phyloP scores from a whole-genome alignment of 2,113 vertebrate species.

The Forbesichthys agassizii region DNA sequence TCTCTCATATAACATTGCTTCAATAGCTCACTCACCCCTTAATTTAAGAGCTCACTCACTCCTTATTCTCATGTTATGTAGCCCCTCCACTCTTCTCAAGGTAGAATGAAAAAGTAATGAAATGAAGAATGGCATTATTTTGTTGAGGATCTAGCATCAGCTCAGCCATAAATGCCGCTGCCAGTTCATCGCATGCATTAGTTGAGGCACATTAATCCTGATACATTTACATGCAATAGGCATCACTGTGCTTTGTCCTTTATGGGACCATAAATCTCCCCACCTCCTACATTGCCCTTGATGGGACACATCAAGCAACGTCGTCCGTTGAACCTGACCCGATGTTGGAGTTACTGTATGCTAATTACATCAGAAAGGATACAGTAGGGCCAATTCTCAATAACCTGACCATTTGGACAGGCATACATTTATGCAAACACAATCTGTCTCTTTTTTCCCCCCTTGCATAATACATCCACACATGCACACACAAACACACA shows the following conservation, averaged over 20 bases:
- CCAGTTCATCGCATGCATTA: slow-evolving; percentile 56
- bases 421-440: neutral
- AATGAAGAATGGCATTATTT: slow-evolving; percentile 23
- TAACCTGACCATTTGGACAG: slow-evolving; percentile 5
- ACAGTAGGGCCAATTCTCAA: neutral
- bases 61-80: too few species aligned
- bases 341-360: slow-evolving; percentile 14
- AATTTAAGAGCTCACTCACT: too few species aligned
- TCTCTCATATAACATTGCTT: too few species aligned
- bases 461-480: neutral
- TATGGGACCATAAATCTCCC: slow-evolving; percentile 49
- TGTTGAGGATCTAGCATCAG: slow-evolving; percentile 47
- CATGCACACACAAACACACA: slow-evolving; percentile 5
- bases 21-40: too few species aligned
- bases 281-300: slow-evolving; percentile 43
- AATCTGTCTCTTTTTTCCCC: too few species aligned
- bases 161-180: slow-evolving; percentile 29
- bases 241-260: slow-evolving; percentile 50
- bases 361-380: slow-evolving; percentile 11
- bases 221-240: slow-evolving; percentile 55
- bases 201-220: slow-evolving; percentile 66
- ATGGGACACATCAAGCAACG: slow-evolving; percentile 31
- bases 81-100: neutral
- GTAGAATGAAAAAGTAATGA: slow-evolving; percentile 27
- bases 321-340: slow-evolving; percentile 8